A percentile compares a stretch with the other conserved stretches of the same genome.
These are phyloP conservation scores for Brachyopa scutellaris DNA, from an alignment of 2,888 invertebrate species.

Conservation along the genomic window DNA sequence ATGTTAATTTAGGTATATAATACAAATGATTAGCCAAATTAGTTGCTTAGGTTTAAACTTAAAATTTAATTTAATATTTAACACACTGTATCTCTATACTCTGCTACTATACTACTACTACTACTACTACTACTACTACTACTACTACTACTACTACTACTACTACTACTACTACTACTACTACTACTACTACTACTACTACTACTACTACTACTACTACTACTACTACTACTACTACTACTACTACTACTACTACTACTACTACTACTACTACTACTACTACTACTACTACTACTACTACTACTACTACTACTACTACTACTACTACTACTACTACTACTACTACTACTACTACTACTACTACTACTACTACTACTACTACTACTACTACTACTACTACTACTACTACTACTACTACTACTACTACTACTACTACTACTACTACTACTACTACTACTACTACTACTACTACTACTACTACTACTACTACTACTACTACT, in stretches of 20 bases:
- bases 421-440: conserved; percentile 5
- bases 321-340: conserved; percentile 5
- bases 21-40: too few species aligned
- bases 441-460: conserved; percentile 5
- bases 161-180: conserved; percentile 5
- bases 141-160: conserved; percentile 5
- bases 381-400: conserved; percentile 5
- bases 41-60: too few species aligned
- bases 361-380: conserved; percentile 5
- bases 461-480: conserved; percentile 5
- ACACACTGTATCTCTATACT: too few species aligned
- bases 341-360: conserved; percentile 5
- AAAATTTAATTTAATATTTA: too few species aligned
- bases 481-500: conserved; percentile 5
- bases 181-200: conserved; percentile 5
- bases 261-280: conserved; percentile 5
- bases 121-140: conserved; percentile 5
- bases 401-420: conserved; percentile 5
- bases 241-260: conserved; percentile 3
- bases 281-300: conserved; percentile 5
- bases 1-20: too few species aligned
- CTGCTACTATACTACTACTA: conserved; percentile 5
- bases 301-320: conserved; percentile 4
- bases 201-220: conserved; percentile 5
- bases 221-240: conserved; percentile 5